Percentiles rank a stretch among this genome's conserved stretches.
phyloP scores from a whole-genome alignment of 1,140 invertebrate genomes.

The Elymnias hypermnestra region DNA sequence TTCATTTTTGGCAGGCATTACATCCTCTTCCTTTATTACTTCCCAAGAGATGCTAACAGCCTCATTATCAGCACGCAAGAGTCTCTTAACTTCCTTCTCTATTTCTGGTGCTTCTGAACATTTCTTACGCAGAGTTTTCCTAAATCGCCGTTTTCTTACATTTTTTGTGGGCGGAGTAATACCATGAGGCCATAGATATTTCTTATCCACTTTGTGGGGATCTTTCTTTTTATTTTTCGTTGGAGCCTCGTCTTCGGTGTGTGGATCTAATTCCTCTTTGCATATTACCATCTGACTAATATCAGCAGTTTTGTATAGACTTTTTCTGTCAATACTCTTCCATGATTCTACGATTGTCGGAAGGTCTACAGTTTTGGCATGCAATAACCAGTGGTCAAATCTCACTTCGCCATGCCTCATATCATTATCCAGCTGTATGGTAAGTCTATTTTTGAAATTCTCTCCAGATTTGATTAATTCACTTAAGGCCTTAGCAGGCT shows the following conservation, averaged over 20 bases:
- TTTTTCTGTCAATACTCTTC: slow-evolving; percentile 97
- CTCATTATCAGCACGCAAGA: slow-evolving; percentile 95
- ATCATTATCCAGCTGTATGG: slow-evolving; percentile 92
- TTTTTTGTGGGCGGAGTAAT: slow-evolving; percentile 97
- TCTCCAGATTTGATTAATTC: slow-evolving; percentile 87
- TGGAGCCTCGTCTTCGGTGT: slow-evolving; percentile 87
- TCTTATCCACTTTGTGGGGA: slow-evolving; percentile 94
- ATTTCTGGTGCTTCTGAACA: slow-evolving; percentile 98
- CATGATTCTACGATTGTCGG: slow-evolving; percentile 95
- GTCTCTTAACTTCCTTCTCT: slow-evolving; percentile 96
- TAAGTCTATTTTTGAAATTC: slow-evolving; percentile 90
- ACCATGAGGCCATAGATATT: slow-evolving; percentile 95
- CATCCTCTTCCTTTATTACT: slow-evolving; percentile 93
- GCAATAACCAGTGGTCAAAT: slow-evolving; percentile 91
- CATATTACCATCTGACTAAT: slow-evolving; percentile 95
- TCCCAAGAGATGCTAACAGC: slow-evolving; percentile 94
- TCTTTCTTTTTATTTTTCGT: slow-evolving; percentile 93
- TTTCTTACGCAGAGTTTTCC: slow-evolving; percentile 97
- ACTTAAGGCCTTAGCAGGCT: slow-evolving; percentile 84
- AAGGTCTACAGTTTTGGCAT: slow-evolving; percentile 93
- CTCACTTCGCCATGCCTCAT: slow-evolving; percentile 92
- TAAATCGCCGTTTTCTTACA: slow-evolving; percentile 92
- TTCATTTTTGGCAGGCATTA: slow-evolving; percentile 76
- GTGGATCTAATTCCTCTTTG: slow-evolving; percentile 89
- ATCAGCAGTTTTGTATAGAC: slow-evolving; percentile 98